Evolutionary conservation across 2,797 vertebrate species (phyloP), one percentile per base, ranked within the genome.

Genomic region (Caiman crocodilus): DNA sequence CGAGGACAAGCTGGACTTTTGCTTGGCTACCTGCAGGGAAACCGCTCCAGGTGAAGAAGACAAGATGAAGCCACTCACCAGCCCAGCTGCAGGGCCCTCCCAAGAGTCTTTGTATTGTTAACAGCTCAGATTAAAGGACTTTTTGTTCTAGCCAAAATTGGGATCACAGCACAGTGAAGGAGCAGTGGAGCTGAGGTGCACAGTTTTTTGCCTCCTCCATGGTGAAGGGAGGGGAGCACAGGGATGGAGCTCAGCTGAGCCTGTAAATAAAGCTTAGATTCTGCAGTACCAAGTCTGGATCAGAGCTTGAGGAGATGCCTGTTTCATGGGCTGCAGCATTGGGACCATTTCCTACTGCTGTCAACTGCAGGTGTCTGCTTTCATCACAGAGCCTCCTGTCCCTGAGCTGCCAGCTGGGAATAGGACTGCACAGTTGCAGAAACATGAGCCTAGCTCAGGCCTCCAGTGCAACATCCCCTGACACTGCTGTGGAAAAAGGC

Each of bases 401-500:
- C 32, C 69, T 25, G 15, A 50, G 23, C 23, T 50, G 35, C 15
- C 69, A 50, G 35, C 32, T 42, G 23, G 69, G 7, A 23, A 73
- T 21, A 14, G 69, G 14, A 26, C 69, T 25, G 50, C 35, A 15
- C 35, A 25, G 21, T 73, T 42, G 50, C 42, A 50, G 42, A 50
- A 50, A 50, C 42, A 50, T 50, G 42, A 50, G 42, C 42, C 42
- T 10, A 50, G 42, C 42, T 50, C 42, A 50, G 9, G 42, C 42
- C 42, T 50, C 42, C 42, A 50, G 42, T 50, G 42, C 42, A 50
- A 50, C 42, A 50, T 50, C 0, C 26, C 69, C 23, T 92, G 30
- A 26, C 67, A 87, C 90, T 90, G 87, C 83, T 95, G 94, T 28
- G 78, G 74, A 94, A 89, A 89, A 94, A 94, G 94, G 79, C 91